Conservation (phyloP, 2,888 invertebrate genomes). For the Tromatobia lineatoria region DNA sequence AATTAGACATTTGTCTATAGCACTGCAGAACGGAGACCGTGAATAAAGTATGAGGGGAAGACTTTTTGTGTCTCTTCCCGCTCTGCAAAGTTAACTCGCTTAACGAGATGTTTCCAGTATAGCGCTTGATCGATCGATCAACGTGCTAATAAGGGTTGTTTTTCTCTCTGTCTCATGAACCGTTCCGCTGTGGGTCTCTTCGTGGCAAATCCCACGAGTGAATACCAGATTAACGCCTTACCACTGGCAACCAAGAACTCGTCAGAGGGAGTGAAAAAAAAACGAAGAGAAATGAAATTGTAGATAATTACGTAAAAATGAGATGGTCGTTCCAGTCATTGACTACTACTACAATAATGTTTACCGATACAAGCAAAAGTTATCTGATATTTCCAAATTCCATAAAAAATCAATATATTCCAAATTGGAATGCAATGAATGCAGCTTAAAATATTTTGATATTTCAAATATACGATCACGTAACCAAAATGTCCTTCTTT, state of each 20-base stretch:
- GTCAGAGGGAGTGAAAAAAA: conserved; percentile 5
- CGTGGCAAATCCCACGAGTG: background rate
- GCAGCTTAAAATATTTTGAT: no score
- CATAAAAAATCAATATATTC: no score
- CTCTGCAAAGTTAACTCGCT: conserved; percentile 51
- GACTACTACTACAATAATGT: background rate
- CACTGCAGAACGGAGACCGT: conserved; percentile 34
- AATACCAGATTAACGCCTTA: conserved; percentile 10
- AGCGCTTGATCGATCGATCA: conserved; percentile 60
- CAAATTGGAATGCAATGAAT: no score
- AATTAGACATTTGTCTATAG: conserved; percentile 48
- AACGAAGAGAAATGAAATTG: background rate
- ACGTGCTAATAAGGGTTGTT: conserved; percentile 56
- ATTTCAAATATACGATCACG: no score
- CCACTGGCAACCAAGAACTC: background rate
- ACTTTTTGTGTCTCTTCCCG: conserved; percentile 34
- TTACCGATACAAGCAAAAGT: background rate
- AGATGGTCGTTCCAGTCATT: conserved; percentile 7
- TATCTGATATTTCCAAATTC: no score
- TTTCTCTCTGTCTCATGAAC: conserved; percentile 26
- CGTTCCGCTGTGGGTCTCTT: conserved; percentile 10
- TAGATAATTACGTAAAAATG: background rate
- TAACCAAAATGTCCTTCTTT: no score
- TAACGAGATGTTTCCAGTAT: conserved; percentile 60
- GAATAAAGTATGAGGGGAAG: conserved; percentile 24